Evolutionary conservation across 2,888 invertebrate species (phyloP), one percentile per base, ranked within the genome.

Genomic region (Adelphocoris suturalis): DNA sequence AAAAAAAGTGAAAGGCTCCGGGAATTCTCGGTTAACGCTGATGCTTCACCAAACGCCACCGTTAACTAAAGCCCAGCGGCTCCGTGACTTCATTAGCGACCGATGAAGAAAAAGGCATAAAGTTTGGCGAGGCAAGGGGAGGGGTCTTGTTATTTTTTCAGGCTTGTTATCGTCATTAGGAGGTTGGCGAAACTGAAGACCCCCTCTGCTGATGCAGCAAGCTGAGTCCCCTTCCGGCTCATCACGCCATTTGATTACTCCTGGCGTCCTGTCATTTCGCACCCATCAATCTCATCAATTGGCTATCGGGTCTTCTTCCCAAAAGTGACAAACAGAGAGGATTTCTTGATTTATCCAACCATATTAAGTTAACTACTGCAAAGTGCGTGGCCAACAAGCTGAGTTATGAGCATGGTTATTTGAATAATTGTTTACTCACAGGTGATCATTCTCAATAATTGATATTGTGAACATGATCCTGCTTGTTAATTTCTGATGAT

Each of bases 91-190:
- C 75, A 75, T 75, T 75, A 75, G 75, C 75, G 28, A 19, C 28
- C 75, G 23, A 28, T 2, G 19, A 12, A 75, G 19, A 75, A 75
- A 28, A 27, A 27, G 57, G 57, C 57, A 52, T 14, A 52, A 52
- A 52, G 52, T 52, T 52, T 13, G 52, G 52, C 3, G 52, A 11
- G 3, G 37, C 3, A 37, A 7, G 37, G 37, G 7, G 37, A 37
- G 7, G 7, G 37, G 37, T 57, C 3, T 19, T 19, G 75, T 75
- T 75, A n/a, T 75, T 4, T 52, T 52, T 75, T 75, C 57, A 75
- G n/a, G 75, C 75, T 75, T 75, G 75, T 75, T 75, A 75, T 75
- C 75, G n/a, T 75, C 75, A 28, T 75, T 75, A 75, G n/a, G 75
- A 19, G 75, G 5, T 13, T 11, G 13, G 16, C n/a, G 75, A n/a